A percentile compares a stretch with the other conserved stretches of the same genome.
Conservation (phyloP, 2,797 vertebrate species). For the Melanotaenia parkinsoni region DNA sequence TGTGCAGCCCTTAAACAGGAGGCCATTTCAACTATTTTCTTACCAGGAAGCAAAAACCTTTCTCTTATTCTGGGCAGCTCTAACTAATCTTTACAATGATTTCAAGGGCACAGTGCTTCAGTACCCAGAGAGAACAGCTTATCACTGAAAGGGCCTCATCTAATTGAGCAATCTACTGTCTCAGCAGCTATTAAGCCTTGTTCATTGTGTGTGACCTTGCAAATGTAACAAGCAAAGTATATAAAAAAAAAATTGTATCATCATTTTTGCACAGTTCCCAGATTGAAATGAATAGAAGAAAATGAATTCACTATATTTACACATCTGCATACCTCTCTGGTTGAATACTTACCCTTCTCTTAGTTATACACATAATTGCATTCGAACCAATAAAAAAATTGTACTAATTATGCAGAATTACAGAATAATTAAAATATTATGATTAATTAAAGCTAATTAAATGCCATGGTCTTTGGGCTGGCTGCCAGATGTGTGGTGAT, state of each 20-base stretch:
- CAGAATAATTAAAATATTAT: constrained; percentile 72
- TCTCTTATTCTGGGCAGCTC: constrained; percentile 45
- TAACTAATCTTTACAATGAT: constrained; percentile 63
- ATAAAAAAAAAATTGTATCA: constrained; percentile 47
- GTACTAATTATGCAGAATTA: constrained; percentile 75
- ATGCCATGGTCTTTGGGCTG: constrained; percentile 65
- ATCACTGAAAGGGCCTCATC: constrained; percentile 57
- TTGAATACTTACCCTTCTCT: constrained; percentile 64
- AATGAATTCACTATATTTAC: constrained; percentile 41
- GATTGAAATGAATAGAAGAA: constrained; percentile 42
- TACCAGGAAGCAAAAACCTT: constrained; percentile 20
- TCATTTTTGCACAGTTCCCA: constrained; percentile 50
- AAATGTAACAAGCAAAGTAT: constrained; percentile 70
- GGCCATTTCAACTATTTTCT: constrained; percentile 1
- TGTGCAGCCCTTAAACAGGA: constrained; percentile 23
- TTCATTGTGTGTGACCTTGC: constrained; percentile 65
- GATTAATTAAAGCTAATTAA: constrained; percentile 78
- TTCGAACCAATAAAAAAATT: constrained; percentile 65
- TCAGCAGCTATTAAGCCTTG: constrained; percentile 63
- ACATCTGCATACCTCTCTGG: constrained; percentile 33
- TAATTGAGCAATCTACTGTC: constrained; percentile 68
- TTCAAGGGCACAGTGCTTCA: constrained; percentile 66
- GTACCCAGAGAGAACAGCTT: constrained; percentile 51
- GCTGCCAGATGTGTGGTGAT: constrained; percentile 70
- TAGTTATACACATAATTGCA: constrained; percentile 46